phyloP scores from a whole-genome alignment of 2,888 invertebrate genomes.

The Patella depressa region DNA sequence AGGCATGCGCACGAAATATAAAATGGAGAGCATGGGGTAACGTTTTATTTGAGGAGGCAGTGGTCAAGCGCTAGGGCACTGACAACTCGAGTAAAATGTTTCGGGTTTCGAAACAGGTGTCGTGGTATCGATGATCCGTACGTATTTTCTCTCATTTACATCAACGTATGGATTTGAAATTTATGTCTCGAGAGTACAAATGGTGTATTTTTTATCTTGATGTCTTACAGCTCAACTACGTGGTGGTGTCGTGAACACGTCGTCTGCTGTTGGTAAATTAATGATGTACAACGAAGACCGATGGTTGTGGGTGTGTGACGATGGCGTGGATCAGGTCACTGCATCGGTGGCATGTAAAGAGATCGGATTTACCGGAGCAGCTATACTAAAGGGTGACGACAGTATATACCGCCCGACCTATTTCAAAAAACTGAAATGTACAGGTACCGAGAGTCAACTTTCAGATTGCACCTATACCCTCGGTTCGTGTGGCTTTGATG shows the following conservation, averaged over 20 bases:
- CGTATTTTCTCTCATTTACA: no score
- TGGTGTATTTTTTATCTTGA: no score
- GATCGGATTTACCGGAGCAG: constrained; percentile 74
- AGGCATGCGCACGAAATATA: no score
- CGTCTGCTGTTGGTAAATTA: constrained; percentile 30
- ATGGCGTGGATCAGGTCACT: constrained; percentile 79
- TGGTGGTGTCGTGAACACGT: neutral
- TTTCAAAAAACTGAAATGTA: constrained; percentile 45
- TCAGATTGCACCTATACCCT: constrained; percentile 35
- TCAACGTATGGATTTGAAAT: no score
- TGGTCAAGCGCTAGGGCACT: no score
- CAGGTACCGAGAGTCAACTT: constrained; percentile 35
- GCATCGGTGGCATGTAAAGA: constrained; percentile 80
- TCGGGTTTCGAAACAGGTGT: no score
- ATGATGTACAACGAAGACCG: constrained; percentile 39
- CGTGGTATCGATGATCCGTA: no score
- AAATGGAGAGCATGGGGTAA: no score
- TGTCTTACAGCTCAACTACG: no score
- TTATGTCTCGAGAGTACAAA: no score
- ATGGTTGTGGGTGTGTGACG: constrained; percentile 82
- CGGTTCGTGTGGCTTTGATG: constrained; percentile 33
- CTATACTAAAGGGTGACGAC: constrained; percentile 18
- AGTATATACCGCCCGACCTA: constrained; percentile 27
- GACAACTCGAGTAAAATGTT: no score
- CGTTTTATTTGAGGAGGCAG: no score